Evolutionary conservation across 1,140 invertebrate genomes (phyloP).

Genomic region (Drosophila tristis): DNA sequence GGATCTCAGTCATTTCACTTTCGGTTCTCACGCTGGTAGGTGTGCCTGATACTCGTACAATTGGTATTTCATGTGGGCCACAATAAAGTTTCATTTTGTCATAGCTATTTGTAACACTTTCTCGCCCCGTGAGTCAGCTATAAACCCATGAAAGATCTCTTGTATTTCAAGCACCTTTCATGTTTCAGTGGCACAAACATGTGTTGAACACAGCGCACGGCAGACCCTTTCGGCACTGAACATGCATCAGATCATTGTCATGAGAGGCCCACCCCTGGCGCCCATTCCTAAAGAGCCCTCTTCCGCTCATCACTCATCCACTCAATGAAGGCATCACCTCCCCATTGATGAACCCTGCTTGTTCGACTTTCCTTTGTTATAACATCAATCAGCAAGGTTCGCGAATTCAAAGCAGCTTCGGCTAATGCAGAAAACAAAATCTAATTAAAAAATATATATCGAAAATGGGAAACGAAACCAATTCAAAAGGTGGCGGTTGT

Average conservation of each 20-base stretch:
- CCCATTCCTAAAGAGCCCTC: conserved; percentile 50
- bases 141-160: conserved; percentile 28
- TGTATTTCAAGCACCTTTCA: conserved; percentile 18
- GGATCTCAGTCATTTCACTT: conserved; percentile 39
- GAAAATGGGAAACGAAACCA: conserved; percentile 35
- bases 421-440: conserved; percentile 33
- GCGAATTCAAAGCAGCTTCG: conserved; percentile 42
- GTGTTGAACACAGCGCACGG: not conserved
- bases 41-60: not conserved
- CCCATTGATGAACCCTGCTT: conserved; percentile 45
- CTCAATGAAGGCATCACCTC: conserved; percentile 30
- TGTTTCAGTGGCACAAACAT: conserved; percentile 20
- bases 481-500: conserved; percentile 39
- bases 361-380: conserved; percentile 57
- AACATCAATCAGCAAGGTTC: conserved; percentile 48
- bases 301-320: conserved; percentile 30
- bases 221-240: not conserved
- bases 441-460: conserved; percentile 47
- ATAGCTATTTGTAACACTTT: conserved; percentile 65
- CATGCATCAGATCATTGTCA: conserved; percentile 12
- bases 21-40: conserved; percentile 57
- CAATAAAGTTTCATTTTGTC: conserved; percentile 37
- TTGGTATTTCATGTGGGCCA: conserved; percentile 6
- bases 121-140: conserved; percentile 51
- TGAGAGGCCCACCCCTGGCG: conserved; percentile 25